Percentiles rank a stretch among this genome's conserved stretches.
These are phyloP conservation scores for Anagrus nilaparvatae DNA, from an alignment of 1,140 invertebrate genomes.

Conservation along the genomic window DNA sequence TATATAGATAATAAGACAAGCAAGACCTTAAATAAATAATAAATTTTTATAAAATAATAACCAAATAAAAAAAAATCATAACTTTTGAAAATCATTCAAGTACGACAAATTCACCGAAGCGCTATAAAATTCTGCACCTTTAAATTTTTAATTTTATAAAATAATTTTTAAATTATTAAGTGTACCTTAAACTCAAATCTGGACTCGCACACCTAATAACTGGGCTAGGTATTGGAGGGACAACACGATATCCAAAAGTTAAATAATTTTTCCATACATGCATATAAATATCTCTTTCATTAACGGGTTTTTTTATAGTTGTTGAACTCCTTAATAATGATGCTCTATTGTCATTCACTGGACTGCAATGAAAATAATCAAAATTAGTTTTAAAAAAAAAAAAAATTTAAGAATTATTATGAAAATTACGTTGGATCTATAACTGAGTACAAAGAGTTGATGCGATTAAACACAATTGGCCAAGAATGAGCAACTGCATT, in stretches of 20 bases:
- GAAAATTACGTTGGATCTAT: constrained; percentile 88
- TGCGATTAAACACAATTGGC: constrained; percentile 86
- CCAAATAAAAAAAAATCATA: too few species aligned
- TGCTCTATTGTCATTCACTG: constrained; percentile 92
- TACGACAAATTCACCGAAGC: constrained; percentile 7
- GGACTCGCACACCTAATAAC: constrained; percentile 83
- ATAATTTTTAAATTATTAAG: neutral
- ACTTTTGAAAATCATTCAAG: constrained; percentile 17
- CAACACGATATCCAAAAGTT: constrained; percentile 87
- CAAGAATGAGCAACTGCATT: constrained; percentile 81
- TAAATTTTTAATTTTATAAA: neutral
- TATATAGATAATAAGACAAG: too few species aligned
- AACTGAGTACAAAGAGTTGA: constrained; percentile 82
- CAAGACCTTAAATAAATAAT: too few species aligned
- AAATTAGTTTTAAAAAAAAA: too few species aligned
- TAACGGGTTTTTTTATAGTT: constrained; percentile 72
- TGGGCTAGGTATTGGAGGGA: constrained; percentile 70
- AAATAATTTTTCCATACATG: constrained; percentile 94
- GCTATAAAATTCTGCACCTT: constrained; percentile 4
- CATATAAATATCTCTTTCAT: constrained; percentile 85
- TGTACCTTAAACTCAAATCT: constrained; percentile 79
- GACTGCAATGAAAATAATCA: constrained; percentile 47
- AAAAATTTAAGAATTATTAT: constrained; percentile 2
- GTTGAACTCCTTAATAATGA: constrained; percentile 75
- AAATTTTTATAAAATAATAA: too few species aligned